Conservation (phyloP, 2,113 vertebrate genomes). For the Gavia stellata region DNA sequence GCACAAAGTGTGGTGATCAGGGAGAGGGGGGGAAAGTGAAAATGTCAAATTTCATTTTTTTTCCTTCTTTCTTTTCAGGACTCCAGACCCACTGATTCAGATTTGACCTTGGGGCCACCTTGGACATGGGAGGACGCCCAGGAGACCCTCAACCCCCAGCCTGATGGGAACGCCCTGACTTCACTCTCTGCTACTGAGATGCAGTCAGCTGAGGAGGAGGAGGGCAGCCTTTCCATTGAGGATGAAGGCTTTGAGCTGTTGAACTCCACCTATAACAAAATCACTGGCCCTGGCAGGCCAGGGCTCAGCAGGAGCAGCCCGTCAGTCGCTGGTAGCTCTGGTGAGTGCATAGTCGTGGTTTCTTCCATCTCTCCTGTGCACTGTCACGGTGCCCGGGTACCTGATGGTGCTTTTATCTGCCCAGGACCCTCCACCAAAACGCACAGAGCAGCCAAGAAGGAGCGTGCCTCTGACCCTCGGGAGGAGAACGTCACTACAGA, state of each 20-base stretch:
- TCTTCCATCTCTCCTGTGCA: neutral
- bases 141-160: neutral
- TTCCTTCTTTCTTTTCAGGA: neutral
- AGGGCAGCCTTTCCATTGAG: neutral
- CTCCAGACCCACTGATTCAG: neutral
- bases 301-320: neutral
- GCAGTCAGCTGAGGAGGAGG: neutral
- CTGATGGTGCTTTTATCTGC: neutral
- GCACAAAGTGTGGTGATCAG: neutral
- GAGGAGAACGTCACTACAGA: slow-evolving; percentile 79
- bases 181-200: neutral
- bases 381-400: fast-evolving
- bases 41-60: neutral
- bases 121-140: neutral
- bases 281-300: neutral
- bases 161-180: neutral
- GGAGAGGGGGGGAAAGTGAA: neutral
- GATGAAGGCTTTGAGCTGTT: slow-evolving; percentile 55
- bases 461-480: slow-evolving; percentile 26
- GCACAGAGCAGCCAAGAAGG: slow-evolving; percentile 58
- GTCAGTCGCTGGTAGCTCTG: fast-evolving
- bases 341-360: neutral
- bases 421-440: neutral
- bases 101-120: neutral
- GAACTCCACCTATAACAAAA: slow-evolving; percentile 42